These are phyloP conservation scores for Spinus olivaceus DNA, from an alignment of 2,797 vertebrate species.

Conservation along the genomic window DNA sequence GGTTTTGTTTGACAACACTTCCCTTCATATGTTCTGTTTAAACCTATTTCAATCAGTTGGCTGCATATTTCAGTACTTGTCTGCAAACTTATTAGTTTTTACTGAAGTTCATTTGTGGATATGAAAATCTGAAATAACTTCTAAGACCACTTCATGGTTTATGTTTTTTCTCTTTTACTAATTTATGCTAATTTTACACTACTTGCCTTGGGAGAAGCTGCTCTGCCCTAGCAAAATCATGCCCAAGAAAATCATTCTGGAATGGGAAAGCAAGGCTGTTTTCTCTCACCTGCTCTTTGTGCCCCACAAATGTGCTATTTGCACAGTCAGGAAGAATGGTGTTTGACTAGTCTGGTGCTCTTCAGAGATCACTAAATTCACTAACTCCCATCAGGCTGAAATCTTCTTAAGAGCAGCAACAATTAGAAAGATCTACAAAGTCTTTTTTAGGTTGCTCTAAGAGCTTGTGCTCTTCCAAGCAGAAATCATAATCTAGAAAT, in stretches of 20 bases:
- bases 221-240: neutral
- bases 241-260: neutral
- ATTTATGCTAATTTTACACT: fast-evolving
- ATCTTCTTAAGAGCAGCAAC: neutral
- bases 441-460: neutral
- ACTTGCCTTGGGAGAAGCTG: neutral
- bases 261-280: neutral
- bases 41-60: neutral
- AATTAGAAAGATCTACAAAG: neutral
- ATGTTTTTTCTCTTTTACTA: neutral
- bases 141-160: neutral
- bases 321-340: neutral
- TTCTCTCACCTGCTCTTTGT: neutral
- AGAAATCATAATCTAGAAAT: neutral
- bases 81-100: neutral
- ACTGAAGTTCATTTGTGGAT: neutral
- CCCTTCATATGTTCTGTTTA: neutral
- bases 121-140: neutral
- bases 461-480: neutral
- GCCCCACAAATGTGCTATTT: neutral
- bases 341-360: neutral
- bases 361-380: neutral
- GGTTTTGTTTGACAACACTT: neutral
- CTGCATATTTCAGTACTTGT: neutral
- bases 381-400: neutral